These are phyloP conservation scores for Oreamnos americanus DNA, from an alignment of 2,113 vertebrate species.

Conservation along the genomic window DNA sequence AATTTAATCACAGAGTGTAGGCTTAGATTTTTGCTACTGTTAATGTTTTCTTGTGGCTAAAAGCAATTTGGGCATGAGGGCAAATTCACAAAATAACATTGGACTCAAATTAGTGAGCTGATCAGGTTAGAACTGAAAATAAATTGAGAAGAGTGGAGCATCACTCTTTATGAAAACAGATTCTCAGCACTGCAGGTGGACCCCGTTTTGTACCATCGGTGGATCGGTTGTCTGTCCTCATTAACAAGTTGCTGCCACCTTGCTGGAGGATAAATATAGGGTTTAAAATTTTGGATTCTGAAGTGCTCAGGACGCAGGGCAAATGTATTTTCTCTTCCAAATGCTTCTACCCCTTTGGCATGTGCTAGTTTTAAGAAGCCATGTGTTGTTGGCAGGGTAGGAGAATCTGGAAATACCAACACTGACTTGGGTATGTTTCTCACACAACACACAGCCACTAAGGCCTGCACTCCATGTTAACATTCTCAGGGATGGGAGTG, in stretches of 20 bases:
- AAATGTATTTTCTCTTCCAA: background rate
- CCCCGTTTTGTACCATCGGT: background rate
- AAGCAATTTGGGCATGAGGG: background rate
- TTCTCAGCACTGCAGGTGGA: background rate
- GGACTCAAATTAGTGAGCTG: background rate
- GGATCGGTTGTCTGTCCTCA: background rate
- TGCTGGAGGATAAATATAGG: background rate
- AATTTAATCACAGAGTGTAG: background rate
- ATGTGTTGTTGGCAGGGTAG: background rate
- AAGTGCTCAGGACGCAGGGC: background rate
- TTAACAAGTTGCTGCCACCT: background rate
- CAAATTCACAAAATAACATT: background rate
- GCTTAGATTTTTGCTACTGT: background rate
- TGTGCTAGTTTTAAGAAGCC: background rate
- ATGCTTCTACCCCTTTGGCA: background rate
- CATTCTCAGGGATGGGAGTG: background rate
- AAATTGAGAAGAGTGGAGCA: background rate
- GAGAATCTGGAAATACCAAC: background rate
- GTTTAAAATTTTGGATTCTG: background rate
- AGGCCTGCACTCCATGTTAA: background rate
- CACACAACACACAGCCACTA: background rate
- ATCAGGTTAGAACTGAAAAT: background rate
- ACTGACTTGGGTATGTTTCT: background rate
- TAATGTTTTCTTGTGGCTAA: background rate
- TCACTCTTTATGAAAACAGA: background rate